A percentile compares a stretch with the other conserved stretches of the same genome.
Conservation (phyloP, 2,888 invertebrate genomes). For the Hirtodrosophila alboralis region DNA sequence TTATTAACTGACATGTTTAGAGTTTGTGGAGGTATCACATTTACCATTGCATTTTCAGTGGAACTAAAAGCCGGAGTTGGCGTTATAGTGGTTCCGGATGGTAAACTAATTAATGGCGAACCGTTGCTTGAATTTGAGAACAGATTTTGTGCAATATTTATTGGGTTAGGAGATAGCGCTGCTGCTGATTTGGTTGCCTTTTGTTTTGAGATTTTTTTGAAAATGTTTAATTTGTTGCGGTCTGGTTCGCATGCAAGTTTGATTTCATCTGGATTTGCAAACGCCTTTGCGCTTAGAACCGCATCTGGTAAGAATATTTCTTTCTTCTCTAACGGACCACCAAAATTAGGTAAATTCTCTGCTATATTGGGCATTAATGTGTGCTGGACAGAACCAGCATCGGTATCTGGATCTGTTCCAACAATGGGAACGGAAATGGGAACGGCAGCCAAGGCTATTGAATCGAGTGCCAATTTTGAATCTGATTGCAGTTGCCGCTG, state of each 20-base stretch:
- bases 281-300: not conserved
- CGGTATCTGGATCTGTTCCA: not conserved
- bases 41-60: constrained; percentile 7
- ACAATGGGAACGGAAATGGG: not conserved
- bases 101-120: constrained; percentile 75
- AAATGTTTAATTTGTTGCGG: constrained; percentile 93
- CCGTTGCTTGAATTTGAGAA: constrained; percentile 20
- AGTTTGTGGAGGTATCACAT: not conserved
- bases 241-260: constrained; percentile 92
- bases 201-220: constrained; percentile 91
- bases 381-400: not conserved
- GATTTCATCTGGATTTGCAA: constrained; percentile 37
- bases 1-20: constrained; percentile 4
- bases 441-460: not conserved
- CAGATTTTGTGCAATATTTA: constrained; percentile 27
- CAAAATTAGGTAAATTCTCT: not conserved
- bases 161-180: constrained; percentile 36
- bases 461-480: constrained; percentile 7
- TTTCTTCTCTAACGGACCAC: not conserved
- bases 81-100: constrained; percentile 83
- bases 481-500: constrained; percentile 3
- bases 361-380: not conserved
- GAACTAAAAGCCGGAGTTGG: constrained; percentile 59
- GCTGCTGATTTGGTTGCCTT: constrained; percentile 62
- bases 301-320: constrained; percentile 1